Percentiles rank a stretch among this genome's conserved stretches.
These are phyloP conservation scores for Bombus waltoni DNA, from an alignment of 1,140 invertebrate genomes.

Conservation along the genomic window DNA sequence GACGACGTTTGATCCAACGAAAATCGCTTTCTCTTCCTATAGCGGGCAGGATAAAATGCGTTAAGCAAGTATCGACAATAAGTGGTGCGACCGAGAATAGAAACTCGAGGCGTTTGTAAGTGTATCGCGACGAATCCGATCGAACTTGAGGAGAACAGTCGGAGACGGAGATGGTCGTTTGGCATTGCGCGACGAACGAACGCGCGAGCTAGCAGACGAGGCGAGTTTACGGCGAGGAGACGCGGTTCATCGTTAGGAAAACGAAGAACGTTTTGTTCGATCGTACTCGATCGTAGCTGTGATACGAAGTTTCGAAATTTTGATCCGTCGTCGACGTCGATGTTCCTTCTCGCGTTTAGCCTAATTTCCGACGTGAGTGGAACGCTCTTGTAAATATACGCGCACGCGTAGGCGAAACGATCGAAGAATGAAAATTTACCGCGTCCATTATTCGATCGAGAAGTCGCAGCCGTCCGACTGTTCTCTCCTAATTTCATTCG, in stretches of 20 bases:
- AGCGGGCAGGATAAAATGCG: neutral
- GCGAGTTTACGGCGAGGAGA: too few species aligned
- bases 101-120: neutral
- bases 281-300: too few species aligned
- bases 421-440: neutral
- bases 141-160: slow-evolving; percentile 10
- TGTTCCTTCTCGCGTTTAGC: too few species aligned
- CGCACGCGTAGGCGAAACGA: neutral
- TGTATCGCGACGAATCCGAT: neutral
- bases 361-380: neutral
- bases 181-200: neutral
- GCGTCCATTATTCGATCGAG: neutral
- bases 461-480: neutral
- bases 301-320: neutral
- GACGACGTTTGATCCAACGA: neutral
- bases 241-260: too few species aligned
- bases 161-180: neutral
- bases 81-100: neutral
- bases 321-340: neutral
- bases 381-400: neutral
- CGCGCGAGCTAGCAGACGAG: too few species aligned
- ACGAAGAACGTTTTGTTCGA: too few species aligned
- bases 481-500: slow-evolving; percentile 33
- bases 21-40: neutral
- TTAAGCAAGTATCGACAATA: slow-evolving; percentile 31